A percentile compares a stretch with the other conserved stretches of the same genome.
Evolutionary conservation across 2,888 invertebrate species (phyloP).

Genomic region (Macaria liturata): DNA sequence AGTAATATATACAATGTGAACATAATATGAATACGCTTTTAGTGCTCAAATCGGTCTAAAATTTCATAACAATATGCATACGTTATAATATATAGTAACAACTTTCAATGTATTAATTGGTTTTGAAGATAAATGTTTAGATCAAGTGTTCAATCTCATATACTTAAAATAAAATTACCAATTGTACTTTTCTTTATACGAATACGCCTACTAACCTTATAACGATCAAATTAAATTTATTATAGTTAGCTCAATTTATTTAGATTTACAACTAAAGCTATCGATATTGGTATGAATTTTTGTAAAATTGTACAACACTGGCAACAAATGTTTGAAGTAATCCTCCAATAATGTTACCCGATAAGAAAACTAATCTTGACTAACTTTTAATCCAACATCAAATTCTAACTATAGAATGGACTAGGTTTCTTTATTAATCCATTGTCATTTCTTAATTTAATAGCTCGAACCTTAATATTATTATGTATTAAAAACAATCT

Average conservation of each 20-base stretch:
- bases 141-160: constrained; percentile 73
- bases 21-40: constrained; percentile 68
- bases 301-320: constrained; percentile 13
- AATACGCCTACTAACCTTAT: constrained; percentile 57
- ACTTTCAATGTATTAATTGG: constrained; percentile 40
- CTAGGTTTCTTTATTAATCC: background rate
- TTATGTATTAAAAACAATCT: no score
- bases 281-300: constrained; percentile 35
- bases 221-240: constrained; percentile 43
- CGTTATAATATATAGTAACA: constrained; percentile 43
- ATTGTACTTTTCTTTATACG: constrained; percentile 36
- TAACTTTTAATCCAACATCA: constrained; percentile 37
- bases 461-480: no score
- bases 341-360: background rate
- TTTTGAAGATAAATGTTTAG: constrained; percentile 45
- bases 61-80: constrained; percentile 39
- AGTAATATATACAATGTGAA: constrained; percentile 44
- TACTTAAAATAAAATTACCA: constrained; percentile 45
- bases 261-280: constrained; percentile 35
- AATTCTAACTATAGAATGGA: constrained; percentile 36
- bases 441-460: no score
- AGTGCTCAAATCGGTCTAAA: constrained; percentile 81
- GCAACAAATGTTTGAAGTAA: background rate
- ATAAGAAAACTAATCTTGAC: constrained; percentile 10
- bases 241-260: constrained; percentile 64